A percentile compares a stretch with the other conserved stretches of the same genome.
phyloP scores from a whole-genome alignment of 2,797 vertebrate species.

The Cetoscarus ocellatus region DNA sequence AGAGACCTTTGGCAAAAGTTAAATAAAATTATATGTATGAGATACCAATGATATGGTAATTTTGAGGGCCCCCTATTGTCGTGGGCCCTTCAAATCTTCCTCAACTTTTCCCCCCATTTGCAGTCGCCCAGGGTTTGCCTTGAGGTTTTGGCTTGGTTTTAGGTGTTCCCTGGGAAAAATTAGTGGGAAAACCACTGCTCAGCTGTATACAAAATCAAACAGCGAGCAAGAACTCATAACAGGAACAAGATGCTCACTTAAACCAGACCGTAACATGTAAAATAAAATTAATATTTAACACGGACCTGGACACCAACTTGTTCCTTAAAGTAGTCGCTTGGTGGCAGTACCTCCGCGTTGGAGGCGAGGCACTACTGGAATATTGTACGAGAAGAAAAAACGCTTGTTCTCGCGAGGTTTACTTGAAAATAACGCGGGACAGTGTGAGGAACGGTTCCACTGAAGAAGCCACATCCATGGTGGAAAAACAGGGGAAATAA shows the following conservation, averaged over 20 bases:
- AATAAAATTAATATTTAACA: not conserved
- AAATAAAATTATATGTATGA: too few relatives aligned
- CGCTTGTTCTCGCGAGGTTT: constrained; percentile 51
- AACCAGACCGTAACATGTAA: not conserved
- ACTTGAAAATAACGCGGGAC: constrained; percentile 74
- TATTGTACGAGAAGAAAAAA: constrained; percentile 3
- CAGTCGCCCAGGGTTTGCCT: too few relatives aligned
- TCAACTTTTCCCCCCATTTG: too few relatives aligned
- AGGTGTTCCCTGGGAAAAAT: too few relatives aligned
- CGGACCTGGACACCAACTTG: accelerated
- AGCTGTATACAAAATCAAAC: too few relatives aligned
- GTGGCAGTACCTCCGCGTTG: not conserved
- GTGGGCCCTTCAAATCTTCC: too few relatives aligned
- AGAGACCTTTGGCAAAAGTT: too few relatives aligned
- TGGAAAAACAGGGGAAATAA: not conserved
- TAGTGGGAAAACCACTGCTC: too few relatives aligned
- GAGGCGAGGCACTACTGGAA: not conserved
- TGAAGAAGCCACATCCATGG: not conserved
- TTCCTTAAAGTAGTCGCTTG: not conserved
- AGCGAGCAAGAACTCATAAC: too few relatives aligned
- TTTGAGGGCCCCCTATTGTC: too few relatives aligned
- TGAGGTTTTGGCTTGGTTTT: too few relatives aligned
- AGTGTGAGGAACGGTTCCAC: not conserved
- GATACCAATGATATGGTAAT: too few relatives aligned
- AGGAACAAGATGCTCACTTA: not conserved